A percentile compares a stretch with the other conserved stretches of the same genome.
phyloP scores from a whole-genome alignment of 2,113 vertebrate species.

The Oophaga pumilio region DNA sequence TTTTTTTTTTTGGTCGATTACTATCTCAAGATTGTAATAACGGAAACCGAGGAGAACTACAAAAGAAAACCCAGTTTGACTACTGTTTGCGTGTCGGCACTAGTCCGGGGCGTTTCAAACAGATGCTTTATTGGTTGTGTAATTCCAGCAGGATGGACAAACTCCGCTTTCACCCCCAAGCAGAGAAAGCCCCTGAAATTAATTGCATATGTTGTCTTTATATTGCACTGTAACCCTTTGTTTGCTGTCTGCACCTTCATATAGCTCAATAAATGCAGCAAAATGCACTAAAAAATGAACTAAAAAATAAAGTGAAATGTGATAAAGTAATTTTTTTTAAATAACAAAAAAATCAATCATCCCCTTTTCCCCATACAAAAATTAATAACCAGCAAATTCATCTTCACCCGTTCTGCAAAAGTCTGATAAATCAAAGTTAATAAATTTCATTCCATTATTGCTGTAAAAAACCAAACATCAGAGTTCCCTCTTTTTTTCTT shows the following conservation, averaged over 20 bases:
- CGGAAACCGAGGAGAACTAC: slow-evolving; percentile 68
- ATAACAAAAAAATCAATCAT: too few relatives aligned
- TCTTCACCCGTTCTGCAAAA: too few relatives aligned
- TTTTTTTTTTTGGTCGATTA: slow-evolving; percentile 53
- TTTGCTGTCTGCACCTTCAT: slow-evolving; percentile 1
- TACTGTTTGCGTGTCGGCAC: slow-evolving; percentile 78
- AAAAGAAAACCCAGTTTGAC: slow-evolving; percentile 67
- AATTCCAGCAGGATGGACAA: slow-evolving; percentile 79
- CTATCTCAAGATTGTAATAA: slow-evolving; percentile 71
- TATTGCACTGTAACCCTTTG: slow-evolving; percentile 58
- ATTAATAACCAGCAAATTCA: too few relatives aligned
- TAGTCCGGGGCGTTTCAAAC: slow-evolving; percentile 86
- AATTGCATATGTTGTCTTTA: slow-evolving; percentile 72
- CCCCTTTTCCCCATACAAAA: too few relatives aligned
- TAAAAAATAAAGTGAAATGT: too few relatives aligned
- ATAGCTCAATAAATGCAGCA: not conserved
- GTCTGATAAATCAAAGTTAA: too few relatives aligned
- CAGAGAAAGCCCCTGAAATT: slow-evolving; percentile 82
- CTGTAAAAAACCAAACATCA: too few relatives aligned
- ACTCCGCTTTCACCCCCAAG: slow-evolving; percentile 75
- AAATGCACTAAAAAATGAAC: not conserved
- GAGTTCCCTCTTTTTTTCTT: too few relatives aligned
- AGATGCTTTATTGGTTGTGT: slow-evolving; percentile 84
- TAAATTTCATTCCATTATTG: too few relatives aligned
- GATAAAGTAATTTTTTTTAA: too few relatives aligned